Evolutionary conservation across 64 coral and sea anemone genomes (phyloP).

Genomic region (Actinia equina): DNA sequence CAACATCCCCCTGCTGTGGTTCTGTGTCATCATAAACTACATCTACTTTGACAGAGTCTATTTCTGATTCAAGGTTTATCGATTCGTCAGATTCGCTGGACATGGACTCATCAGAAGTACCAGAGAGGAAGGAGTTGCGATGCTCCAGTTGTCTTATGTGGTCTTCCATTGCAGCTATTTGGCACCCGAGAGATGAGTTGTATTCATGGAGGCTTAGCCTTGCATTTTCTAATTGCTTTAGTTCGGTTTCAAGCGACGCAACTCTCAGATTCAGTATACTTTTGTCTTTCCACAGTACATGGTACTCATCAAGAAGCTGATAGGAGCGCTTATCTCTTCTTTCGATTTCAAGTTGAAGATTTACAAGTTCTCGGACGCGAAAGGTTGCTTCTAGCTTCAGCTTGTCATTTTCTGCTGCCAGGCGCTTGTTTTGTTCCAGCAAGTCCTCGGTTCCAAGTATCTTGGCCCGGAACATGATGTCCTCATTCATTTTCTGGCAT

Average conservation of each 20-base stretch:
- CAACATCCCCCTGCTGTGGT: background rate
- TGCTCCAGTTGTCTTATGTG: background rate
- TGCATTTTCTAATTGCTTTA: background rate
- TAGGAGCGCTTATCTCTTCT: constrained; percentile 1
- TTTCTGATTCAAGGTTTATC: background rate
- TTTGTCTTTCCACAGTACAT: background rate
- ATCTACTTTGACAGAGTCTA: background rate
- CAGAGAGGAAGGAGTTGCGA: background rate
- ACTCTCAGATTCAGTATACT: background rate
- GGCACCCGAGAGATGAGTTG: background rate
- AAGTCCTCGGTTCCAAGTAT: background rate
- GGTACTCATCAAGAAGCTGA: constrained; percentile 15
- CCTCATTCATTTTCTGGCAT: background rate
- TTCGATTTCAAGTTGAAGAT: background rate
- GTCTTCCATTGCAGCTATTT: background rate
- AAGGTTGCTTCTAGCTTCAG: background rate
- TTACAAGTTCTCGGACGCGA: background rate
- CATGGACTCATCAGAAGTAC: background rate
- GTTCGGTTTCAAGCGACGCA: background rate
- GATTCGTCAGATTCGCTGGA: background rate
- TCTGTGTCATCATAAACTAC: background rate
- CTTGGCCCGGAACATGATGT: background rate
- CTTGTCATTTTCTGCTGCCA: background rate
- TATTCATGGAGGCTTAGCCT: background rate
- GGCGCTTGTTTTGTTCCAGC: background rate